phyloP scores from a whole-genome alignment of 2,113 vertebrate species.

The Cyprinodon variegatus region DNA sequence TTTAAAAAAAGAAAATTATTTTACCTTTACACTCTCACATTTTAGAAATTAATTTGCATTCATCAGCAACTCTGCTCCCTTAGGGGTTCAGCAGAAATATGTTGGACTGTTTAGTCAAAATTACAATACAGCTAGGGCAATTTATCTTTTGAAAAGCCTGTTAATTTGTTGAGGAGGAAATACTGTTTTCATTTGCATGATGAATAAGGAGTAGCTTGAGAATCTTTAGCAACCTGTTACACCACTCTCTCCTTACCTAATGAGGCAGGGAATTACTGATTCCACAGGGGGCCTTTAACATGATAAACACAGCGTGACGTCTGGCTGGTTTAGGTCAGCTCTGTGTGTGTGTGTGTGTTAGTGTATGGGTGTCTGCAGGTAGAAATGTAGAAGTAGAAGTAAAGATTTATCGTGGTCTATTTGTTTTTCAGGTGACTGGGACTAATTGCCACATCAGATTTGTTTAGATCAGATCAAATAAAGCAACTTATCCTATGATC shows the following conservation, averaged over 20 bases:
- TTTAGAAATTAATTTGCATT: constrained; percentile 75
- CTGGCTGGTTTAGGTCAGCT: constrained; percentile 39
- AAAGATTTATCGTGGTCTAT: constrained; percentile 32
- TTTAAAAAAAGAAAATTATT: constrained; percentile 42
- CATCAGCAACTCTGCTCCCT: constrained; percentile 66
- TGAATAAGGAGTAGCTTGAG: constrained; percentile 74
- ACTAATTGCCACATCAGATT: constrained; percentile 52
- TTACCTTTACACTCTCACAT: constrained; percentile 52
- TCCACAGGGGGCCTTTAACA: constrained; percentile 63
- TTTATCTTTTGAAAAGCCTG: constrained; percentile 81
- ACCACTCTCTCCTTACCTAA: constrained; percentile 68
- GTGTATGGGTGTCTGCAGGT: background rate
- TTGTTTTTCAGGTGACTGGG: constrained; percentile 10
- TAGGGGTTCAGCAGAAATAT: constrained; percentile 60
- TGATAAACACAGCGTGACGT: constrained; percentile 70
- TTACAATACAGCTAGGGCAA: constrained; percentile 79
- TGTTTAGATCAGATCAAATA: constrained; percentile 44
- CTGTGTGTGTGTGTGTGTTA: constrained; percentile 10
- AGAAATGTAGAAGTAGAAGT: background rate
- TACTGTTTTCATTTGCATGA: constrained; percentile 79
- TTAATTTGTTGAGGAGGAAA: constrained; percentile 81
- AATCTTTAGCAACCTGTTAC: constrained; percentile 74
- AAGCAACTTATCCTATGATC: constrained; percentile 37
- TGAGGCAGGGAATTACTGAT: constrained; percentile 70
- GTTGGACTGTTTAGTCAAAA: constrained; percentile 79